Base-by-base conservation (phyloP, 1,140 invertebrate species). In the Homalodisca vitripennis region DNA sequence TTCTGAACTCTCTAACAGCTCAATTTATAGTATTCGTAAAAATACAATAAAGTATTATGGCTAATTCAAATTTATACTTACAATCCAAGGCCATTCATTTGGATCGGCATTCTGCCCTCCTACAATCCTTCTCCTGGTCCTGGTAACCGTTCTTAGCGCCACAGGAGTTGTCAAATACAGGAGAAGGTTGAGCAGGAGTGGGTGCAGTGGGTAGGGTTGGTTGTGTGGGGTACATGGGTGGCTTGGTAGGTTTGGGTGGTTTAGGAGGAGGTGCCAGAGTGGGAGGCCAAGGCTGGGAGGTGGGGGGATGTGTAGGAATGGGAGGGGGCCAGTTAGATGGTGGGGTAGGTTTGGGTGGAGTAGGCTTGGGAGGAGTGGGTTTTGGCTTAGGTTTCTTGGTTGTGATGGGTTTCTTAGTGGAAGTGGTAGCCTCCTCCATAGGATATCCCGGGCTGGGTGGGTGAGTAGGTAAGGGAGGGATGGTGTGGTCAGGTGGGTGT, bases 11-110 rank as follows among this genome's bases (percentile, higher is more conserved):
- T n/a, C n/a, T 46, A 46, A 46, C n/a, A 46, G n/a, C 41, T 12
- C 41, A 10, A 46, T 46, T n/a, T 12, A 12, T 46, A 12, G 10
- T 12, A 20, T 3, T 51, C 26, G n/a, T 20, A 51, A 51, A 3
- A 41, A 57, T 57, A 27, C 6, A 3, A 10, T 10, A 41, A 41
- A 41, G 6, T 41, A 41, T 17, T 41, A n/a, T 13, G 29, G 3
- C 29, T 31, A 55, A 29, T 67, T 3, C 14, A 62, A 34, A 26
- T 6, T 13, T 10, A n/a, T 48, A 74, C 78, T 79, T 73, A 82
- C 82, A 31, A 94, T 91, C 92, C 92, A 94, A 24, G 92, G 92
- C 87, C 92, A 94, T 77, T 93, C 91, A 71, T 89, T 88, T 0
- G 86, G 83, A 66, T 92, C 88, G 0, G 92, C 91, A 74, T 90